phyloP scores from a whole-genome alignment of 2,888 invertebrate species.

The Drosophila nr. fundita region DNA sequence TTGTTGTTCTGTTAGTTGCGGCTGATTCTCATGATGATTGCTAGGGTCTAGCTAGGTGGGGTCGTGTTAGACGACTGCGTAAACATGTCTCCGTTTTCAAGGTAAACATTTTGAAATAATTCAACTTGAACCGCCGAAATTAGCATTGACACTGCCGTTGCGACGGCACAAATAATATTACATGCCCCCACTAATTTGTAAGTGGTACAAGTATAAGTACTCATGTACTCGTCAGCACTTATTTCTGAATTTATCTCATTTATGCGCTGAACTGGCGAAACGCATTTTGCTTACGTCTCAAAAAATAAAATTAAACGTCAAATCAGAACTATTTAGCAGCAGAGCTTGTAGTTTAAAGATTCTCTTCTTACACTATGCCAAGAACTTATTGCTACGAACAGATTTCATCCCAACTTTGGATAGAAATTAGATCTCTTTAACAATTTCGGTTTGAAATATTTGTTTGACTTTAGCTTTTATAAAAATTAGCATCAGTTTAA shows the following conservation, averaged over 20 bases:
- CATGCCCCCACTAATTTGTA: constrained; percentile 14
- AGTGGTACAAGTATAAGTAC: background rate
- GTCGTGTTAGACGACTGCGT: constrained; percentile 52
- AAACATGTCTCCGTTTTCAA: constrained; percentile 73
- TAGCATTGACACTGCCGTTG: constrained; percentile 78
- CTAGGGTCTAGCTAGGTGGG: constrained; percentile 57
- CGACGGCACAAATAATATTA: constrained; percentile 51
- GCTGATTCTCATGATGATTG: constrained; percentile 40
- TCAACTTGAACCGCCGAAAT: constrained; percentile 81
- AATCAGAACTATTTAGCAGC: background rate
- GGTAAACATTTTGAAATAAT: constrained; percentile 78
- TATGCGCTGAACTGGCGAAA: constrained; percentile 49
- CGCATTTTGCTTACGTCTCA: constrained; percentile 12
- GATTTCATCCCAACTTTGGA: background rate
- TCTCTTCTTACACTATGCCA: background rate
- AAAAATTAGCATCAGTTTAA: background rate
- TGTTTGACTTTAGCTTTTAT: background rate
- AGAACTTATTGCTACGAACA: background rate
- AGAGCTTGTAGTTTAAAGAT: background rate
- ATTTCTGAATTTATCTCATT: constrained; percentile 30
- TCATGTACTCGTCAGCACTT: constrained; percentile 13
- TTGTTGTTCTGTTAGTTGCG: constrained; percentile 21
- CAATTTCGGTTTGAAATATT: background rate
- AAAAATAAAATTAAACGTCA: background rate
- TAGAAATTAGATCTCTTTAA: background rate